Evolutionary conservation across 2,797 vertebrate genomes (phyloP), one percentile per base, ranked within the genome.

Genomic region (Xyrichtys novacula): DNA sequence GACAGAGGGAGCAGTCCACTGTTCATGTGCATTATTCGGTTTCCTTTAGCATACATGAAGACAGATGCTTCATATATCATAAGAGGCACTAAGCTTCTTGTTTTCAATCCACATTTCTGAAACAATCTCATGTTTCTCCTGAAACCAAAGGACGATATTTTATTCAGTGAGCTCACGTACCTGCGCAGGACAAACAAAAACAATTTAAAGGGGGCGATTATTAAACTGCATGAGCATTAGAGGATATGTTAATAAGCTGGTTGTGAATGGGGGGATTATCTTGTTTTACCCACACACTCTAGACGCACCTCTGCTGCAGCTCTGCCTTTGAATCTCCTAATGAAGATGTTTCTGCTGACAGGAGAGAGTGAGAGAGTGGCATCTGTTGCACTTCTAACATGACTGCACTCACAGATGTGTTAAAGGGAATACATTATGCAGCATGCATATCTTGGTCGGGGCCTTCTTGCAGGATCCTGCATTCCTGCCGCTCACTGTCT

Each of bases 331-430:
- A 91, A 86, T 71, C 48, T 65, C 43, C 43, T 92, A 91, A 94
- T 93, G 91, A 93, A 93, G 90, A 93, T 75, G 74, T 91, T 34
- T 89, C 77, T 57, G 39, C 78, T 91, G 90, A 91, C 88, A 88
- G 80, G 54, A 67, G 58, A n/a, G 69, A 68, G 32, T 64, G 73
- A 71, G 55, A 64, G 85, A 84, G 77, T 81, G 87, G 77, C 90
- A 88, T 91, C 81, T 89, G 86, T 69, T 75, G 81, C 59, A 20
- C 48, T 53, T 76, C 52, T 67, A 74, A 79, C 72, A 63, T 59
- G 76, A 54, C 62, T 60, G 60, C 58, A 56, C 78, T 73, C 73
- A 49, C 64, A 74, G 71, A 80, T 62, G 55, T 73, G 66, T 78
- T 79, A 69, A 74, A 78, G 65, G 40, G 63, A 67, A 86, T 83